Percentiles rank a stretch among this genome's conserved stretches.
Conservation (phyloP, 2,113 vertebrate genomes). For the Origma solitaria region DNA sequence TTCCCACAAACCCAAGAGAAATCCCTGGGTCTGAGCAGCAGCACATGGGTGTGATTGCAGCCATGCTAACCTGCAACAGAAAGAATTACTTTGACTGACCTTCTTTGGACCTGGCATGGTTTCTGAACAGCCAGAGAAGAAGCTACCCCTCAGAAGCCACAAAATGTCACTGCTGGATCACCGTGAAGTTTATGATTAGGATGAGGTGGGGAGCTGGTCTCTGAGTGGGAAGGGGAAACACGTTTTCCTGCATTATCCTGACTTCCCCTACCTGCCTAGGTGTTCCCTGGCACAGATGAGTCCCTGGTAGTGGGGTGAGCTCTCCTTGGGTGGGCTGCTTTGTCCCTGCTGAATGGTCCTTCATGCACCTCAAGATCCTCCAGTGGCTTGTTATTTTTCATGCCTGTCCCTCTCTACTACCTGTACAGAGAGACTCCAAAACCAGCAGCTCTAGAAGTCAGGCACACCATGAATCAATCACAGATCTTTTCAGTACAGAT, state of each 20-base stretch:
- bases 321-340: not conserved
- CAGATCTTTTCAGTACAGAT: not conserved
- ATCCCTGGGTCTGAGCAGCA: not conserved
- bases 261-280: not conserved
- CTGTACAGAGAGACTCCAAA: not conserved
- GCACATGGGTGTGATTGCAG: not conserved
- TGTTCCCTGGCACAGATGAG: accelerated
- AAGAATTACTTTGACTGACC: not conserved
- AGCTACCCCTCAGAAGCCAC: not conserved
- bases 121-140: not conserved
- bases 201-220: not conserved
- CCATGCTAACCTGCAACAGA: not conserved
- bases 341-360: not conserved
- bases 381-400: not conserved
- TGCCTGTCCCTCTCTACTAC: not conserved
- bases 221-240: not conserved
- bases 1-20: not conserved
- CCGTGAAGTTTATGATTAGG: not conserved
- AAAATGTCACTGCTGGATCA: not conserved
- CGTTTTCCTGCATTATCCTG: accelerated
- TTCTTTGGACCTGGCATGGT: not conserved
- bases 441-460: not conserved
- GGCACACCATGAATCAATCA: not conserved
- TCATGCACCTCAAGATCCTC: not conserved
- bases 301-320: not conserved